Evolutionary conservation across 2,113 vertebrate species (phyloP).

Genomic region (Struthio camelus): DNA sequence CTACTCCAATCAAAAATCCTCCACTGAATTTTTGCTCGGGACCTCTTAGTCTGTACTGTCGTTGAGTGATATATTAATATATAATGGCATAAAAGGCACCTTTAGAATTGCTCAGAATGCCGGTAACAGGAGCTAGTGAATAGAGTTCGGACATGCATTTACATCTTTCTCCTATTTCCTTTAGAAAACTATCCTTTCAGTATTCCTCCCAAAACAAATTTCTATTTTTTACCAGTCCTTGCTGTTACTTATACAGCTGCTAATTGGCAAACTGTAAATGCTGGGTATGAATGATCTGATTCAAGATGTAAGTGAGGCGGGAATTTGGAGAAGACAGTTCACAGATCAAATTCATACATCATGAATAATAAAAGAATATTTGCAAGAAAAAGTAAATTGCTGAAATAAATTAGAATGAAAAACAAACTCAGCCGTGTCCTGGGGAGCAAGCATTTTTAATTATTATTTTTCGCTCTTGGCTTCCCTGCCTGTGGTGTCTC

Average conservation of each 20-base stretch:
- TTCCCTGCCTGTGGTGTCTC: slow-evolving; percentile 15
- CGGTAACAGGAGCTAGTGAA: neutral
- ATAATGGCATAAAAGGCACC: neutral
- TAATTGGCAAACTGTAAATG: neutral
- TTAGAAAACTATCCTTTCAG: neutral
- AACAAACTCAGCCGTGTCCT: neutral
- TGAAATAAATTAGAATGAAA: neutral
- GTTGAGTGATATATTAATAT: neutral
- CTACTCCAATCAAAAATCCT: neutral
- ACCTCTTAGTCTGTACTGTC: neutral
- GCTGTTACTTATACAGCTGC: neutral
- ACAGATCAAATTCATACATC: neutral
- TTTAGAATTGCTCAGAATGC: neutral
- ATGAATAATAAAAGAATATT: neutral
- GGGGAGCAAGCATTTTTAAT: neutral
- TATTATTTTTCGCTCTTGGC: neutral
- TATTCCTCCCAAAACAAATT: neutral
- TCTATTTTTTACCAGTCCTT: neutral
- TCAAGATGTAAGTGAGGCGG: neutral
- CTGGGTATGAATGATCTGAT: neutral
- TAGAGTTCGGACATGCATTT: neutral
- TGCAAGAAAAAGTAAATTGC: neutral
- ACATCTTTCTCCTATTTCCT: neutral
- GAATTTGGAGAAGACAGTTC: neutral
- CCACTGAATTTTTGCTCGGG: neutral